Conservation (phyloP, 2,888 invertebrate species). For the Hirtodrosophila cameraria region DNA sequence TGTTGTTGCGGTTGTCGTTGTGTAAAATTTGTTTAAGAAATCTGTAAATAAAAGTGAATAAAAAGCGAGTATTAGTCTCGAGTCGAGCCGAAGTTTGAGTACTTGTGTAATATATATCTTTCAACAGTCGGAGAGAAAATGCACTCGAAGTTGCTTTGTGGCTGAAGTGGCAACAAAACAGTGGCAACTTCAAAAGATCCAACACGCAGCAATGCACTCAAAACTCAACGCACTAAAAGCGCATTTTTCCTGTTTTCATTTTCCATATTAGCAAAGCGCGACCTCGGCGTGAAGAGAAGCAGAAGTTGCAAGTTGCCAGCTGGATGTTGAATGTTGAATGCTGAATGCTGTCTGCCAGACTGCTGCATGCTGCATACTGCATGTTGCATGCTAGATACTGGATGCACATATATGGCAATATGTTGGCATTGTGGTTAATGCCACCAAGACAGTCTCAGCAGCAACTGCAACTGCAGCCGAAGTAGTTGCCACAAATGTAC, state of each 20-base stretch:
- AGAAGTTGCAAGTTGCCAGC: conserved; percentile 23
- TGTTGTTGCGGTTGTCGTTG: conserved; percentile 54
- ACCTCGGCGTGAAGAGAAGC: conserved; percentile 50
- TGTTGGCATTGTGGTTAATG: conserved; percentile 69
- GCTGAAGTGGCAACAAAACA: conserved; percentile 15
- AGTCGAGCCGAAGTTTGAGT: conserved; percentile 25
- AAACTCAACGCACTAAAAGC: conserved; percentile 51
- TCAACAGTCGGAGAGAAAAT: conserved; percentile 29
- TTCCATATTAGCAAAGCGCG: conserved; percentile 74
- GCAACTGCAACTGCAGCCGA: conserved; percentile 33
- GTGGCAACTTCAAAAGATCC: conserved; percentile 27
- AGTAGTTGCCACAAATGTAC: conserved; percentile 41
- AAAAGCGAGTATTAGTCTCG: conserved; percentile 21
- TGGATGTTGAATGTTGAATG: conserved; percentile 31
- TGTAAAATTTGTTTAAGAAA: conserved; percentile 58
- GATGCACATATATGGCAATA: conserved; percentile 63
- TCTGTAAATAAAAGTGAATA: conserved; percentile 61
- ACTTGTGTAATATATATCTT: conserved; percentile 56
- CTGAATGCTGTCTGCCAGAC: conserved; percentile 24
- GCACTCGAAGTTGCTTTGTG: conserved; percentile 3
- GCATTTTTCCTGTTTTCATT: conserved; percentile 79
- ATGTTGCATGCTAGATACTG: conserved; percentile 27
- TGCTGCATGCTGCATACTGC: conserved; percentile 25
- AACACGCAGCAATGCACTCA: conserved; percentile 33
- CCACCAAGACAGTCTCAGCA: conserved; percentile 60